Evolutionary conservation across 2,113 vertebrate genomes (phyloP).

Genomic region (Cottus gobio): DNA sequence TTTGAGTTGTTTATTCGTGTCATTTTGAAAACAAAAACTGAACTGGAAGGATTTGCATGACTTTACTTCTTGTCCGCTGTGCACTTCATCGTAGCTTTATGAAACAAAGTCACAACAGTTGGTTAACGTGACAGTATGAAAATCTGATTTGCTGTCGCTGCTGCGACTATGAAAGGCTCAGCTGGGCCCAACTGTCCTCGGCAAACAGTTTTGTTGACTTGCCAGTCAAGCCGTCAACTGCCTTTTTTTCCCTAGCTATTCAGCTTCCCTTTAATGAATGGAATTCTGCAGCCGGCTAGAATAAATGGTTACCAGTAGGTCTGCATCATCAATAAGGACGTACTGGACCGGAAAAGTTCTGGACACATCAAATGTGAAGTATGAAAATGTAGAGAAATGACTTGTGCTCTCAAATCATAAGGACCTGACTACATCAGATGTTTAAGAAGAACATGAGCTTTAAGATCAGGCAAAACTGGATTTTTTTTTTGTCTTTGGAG

Average conservation of each 20-base stretch:
- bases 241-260: constrained; percentile 18
- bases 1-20: background rate
- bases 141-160: constrained; percentile 45
- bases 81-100: background rate
- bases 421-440: background rate
- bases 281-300: constrained; percentile 18
- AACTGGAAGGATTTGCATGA: constrained; percentile 8
- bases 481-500: background rate
- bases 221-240: constrained; percentile 27
- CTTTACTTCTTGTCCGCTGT: constrained; percentile 1
- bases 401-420: background rate
- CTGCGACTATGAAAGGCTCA: constrained; percentile 45
- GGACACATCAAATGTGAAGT: background rate
- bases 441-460: background rate
- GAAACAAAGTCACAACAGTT: constrained; percentile 36
- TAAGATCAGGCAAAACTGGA: background rate
- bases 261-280: constrained; percentile 21
- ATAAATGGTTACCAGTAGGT: constrained; percentile 15
- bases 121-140: constrained; percentile 44
- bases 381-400: background rate
- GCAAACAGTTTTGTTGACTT: constrained; percentile 33
- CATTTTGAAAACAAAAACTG: background rate
- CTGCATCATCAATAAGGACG: constrained; percentile 21
- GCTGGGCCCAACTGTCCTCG: constrained; percentile 26
- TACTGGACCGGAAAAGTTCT: constrained; percentile 31